Conservation (phyloP, 2,797 vertebrate species). For the Pseudomugil gertrudae region DNA sequence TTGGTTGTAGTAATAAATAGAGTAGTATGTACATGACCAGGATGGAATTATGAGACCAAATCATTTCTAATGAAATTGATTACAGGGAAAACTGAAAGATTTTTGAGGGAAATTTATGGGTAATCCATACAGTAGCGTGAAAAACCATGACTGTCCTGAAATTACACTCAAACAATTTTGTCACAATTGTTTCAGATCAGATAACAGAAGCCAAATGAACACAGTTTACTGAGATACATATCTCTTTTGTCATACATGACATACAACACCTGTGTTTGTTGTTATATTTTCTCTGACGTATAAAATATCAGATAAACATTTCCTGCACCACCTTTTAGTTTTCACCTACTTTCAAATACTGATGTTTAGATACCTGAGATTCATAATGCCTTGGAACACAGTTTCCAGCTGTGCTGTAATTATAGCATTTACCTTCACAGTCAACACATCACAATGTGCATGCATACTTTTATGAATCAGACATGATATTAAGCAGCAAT, state of each 20-base stretch:
- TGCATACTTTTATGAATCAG: not conserved
- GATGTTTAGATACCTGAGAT: not conserved
- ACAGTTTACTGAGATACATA: not conserved
- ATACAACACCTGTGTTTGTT: not conserved
- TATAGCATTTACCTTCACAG: not conserved
- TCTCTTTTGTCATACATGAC: not conserved
- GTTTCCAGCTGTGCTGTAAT: not conserved
- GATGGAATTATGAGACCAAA: conserved; percentile 33
- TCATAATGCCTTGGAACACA: not conserved
- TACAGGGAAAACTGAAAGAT: conserved; percentile 15
- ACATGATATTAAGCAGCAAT: too few relatives aligned
- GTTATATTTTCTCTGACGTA: not conserved
- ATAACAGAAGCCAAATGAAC: not conserved
- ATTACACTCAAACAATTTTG: not conserved
- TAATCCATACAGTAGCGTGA: conserved; percentile 14
- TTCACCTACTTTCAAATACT: too few relatives aligned
- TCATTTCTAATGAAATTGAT: conserved; percentile 30
- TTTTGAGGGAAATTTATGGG: conserved; percentile 7
- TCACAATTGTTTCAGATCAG: not conserved
- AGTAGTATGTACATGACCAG: conserved; percentile 19
- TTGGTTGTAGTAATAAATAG: conserved; percentile 65
- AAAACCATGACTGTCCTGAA: not conserved
- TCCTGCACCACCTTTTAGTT: too few relatives aligned
- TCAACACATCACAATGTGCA: conserved; percentile 1
- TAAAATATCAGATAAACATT: conserved; percentile 4